Evolutionary conservation across 2,113 vertebrate species (phyloP).

Genomic region (Oreochromis niloticus): DNA sequence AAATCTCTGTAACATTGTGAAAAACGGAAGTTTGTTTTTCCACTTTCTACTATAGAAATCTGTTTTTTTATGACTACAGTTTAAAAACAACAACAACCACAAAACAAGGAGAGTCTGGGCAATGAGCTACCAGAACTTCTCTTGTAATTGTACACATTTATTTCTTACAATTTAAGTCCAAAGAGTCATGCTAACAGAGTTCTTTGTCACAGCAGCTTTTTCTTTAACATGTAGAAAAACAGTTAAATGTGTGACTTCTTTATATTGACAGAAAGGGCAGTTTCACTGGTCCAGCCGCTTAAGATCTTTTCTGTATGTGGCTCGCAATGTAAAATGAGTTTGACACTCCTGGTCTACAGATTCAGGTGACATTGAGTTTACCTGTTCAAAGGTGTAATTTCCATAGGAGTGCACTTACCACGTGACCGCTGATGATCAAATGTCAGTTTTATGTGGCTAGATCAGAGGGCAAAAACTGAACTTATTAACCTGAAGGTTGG

Average conservation of each 20-base stretch:
- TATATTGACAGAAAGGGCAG: background rate
- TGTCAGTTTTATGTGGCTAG: background rate
- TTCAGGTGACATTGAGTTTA: background rate
- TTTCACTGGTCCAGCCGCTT: accelerated
- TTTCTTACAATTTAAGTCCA: background rate
- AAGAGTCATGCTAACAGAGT: background rate
- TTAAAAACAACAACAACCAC: background rate
- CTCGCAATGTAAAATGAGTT: background rate
- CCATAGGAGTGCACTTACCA: background rate
- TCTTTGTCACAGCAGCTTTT: background rate
- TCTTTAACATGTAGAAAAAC: background rate
- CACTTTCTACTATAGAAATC: background rate
- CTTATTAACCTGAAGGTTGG: background rate
- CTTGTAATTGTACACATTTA: background rate
- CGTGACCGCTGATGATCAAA: background rate
- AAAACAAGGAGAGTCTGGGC: background rate
- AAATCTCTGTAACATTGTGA: background rate
- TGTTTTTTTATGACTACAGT: background rate
- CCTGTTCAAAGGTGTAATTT: background rate
- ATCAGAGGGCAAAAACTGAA: background rate
- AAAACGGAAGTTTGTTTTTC: background rate
- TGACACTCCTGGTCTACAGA: background rate
- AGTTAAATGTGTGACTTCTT: background rate
- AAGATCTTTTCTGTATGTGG: background rate
- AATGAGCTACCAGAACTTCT: background rate